phyloP scores from a whole-genome alignment of 2,888 invertebrate species.

The Andrena chrysosceles region DNA sequence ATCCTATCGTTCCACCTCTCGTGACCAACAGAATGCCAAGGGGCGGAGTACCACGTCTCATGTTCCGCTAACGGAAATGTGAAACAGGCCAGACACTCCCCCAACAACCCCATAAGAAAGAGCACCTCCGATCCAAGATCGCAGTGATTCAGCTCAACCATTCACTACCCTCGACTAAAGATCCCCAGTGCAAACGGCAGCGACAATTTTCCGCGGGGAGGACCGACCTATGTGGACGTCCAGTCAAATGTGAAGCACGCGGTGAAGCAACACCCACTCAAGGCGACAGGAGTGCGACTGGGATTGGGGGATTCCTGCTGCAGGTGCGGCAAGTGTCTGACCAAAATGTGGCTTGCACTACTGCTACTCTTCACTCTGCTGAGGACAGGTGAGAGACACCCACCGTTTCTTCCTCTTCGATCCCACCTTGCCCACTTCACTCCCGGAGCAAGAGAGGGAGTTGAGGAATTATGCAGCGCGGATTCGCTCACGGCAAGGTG shows the following conservation, averaged over 20 bases:
- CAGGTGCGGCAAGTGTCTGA: constrained; percentile 76
- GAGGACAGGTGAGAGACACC: constrained; percentile 78
- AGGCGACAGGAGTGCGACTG: constrained; percentile 65
- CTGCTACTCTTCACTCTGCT: constrained; percentile 76
- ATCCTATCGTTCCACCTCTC: not conserved
- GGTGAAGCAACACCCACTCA: constrained; percentile 70
- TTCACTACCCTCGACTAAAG: not conserved
- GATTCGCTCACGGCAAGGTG: constrained; percentile 46
- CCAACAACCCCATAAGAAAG: not conserved
- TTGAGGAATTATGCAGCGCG: constrained; percentile 5
- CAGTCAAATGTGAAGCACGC: constrained; percentile 73
- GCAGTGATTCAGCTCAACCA: not conserved
- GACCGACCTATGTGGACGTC: constrained; percentile 12
- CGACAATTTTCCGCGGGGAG: not conserved
- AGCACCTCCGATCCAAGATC: not conserved
- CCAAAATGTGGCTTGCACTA: constrained; percentile 80
- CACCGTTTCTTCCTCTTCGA: constrained; percentile 6
- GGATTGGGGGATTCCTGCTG: constrained; percentile 74
- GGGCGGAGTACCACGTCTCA: not conserved
- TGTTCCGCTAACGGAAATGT: constrained; percentile 18
- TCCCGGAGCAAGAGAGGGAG: not conserved
- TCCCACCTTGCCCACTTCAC: not conserved
- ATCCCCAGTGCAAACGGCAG: constrained; percentile 10
- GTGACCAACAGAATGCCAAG: not conserved
- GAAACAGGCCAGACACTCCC: not conserved